These are phyloP conservation scores for Platycercus adscitus DNA, from an alignment of 2,113 vertebrate species.

Conservation along the genomic window DNA sequence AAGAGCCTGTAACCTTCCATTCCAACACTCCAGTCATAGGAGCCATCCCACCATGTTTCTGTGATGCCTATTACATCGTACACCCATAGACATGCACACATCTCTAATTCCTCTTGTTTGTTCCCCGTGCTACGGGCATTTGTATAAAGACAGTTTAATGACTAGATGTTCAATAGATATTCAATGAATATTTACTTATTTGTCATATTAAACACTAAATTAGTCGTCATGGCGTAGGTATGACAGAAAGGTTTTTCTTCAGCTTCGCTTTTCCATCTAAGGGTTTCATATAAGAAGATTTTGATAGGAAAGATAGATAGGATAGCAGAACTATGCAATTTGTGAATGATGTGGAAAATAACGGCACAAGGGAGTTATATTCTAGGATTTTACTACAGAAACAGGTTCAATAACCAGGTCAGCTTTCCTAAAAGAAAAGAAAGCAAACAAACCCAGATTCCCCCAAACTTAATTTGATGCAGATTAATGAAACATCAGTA, in stretches of 20 bases:
- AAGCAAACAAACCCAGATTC: not conserved
- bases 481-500: conserved; percentile 70
- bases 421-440: conserved; percentile 59
- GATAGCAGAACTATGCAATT: not conserved
- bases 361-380: conserved; percentile 3
- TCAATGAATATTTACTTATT: not conserved
- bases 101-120: too few relatives aligned
- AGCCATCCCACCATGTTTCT: too few relatives aligned
- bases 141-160: not conserved
- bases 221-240: not conserved
- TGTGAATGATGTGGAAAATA: conserved; percentile 63
- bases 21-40: too few relatives aligned
- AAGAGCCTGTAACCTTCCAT: too few relatives aligned
- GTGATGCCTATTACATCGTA: too few relatives aligned
- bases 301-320: not conserved
- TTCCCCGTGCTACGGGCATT: too few relatives aligned
- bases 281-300: not conserved
- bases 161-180: not conserved
- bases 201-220: not conserved
- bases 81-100: too few relatives aligned
- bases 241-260: not conserved
- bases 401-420: conserved; percentile 58
- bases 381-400: not conserved
- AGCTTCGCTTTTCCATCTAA: not conserved
- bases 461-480: conserved; percentile 32